These are phyloP conservation scores for Planiliza haematocheilus DNA, from an alignment of 2,113 vertebrate species.

Conservation along the genomic window DNA sequence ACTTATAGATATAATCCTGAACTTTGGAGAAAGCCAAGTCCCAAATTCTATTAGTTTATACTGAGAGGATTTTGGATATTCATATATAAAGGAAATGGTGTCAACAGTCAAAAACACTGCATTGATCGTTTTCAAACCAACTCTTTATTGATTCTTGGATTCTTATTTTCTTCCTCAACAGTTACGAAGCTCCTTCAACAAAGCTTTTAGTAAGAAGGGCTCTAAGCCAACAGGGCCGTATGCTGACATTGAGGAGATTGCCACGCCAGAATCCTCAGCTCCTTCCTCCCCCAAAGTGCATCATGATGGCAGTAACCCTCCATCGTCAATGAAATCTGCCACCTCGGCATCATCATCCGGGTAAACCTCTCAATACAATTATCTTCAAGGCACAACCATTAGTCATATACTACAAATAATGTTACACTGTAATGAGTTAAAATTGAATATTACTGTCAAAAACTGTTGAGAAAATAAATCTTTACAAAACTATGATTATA, in stretches of 20 bases:
- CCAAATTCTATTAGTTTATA: too few relatives aligned
- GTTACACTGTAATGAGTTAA: neutral
- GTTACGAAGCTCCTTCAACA: conserved; percentile 98
- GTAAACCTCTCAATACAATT: conserved; percentile 60
- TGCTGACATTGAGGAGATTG: conserved; percentile 96
- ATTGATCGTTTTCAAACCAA: neutral
- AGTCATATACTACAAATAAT: too few relatives aligned
- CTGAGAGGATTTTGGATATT: too few relatives aligned
- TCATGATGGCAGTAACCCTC: conserved; percentile 76
- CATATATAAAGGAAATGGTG: too few relatives aligned
- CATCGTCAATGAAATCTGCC: conserved; percentile 85
- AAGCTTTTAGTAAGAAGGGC: conserved; percentile 98
- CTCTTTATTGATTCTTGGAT: neutral
- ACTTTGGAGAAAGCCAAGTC: too few relatives aligned
- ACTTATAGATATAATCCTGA: too few relatives aligned
- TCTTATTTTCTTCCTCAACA: conserved; percentile 59
- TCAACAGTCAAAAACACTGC: too few relatives aligned
- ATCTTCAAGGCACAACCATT: too few relatives aligned
- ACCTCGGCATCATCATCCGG: conserved; percentile 86
- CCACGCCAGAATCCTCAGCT: conserved; percentile 94
- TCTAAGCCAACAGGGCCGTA: conserved; percentile 91
- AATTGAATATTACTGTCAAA: neutral
- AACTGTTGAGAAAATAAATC: neutral
- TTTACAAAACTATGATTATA: neutral
- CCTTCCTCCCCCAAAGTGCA: conserved; percentile 95